Percentiles rank a stretch among this genome's conserved stretches.
Evolutionary conservation across 1,140 invertebrate genomes (phyloP).

Genomic region (Diprion similis): DNA sequence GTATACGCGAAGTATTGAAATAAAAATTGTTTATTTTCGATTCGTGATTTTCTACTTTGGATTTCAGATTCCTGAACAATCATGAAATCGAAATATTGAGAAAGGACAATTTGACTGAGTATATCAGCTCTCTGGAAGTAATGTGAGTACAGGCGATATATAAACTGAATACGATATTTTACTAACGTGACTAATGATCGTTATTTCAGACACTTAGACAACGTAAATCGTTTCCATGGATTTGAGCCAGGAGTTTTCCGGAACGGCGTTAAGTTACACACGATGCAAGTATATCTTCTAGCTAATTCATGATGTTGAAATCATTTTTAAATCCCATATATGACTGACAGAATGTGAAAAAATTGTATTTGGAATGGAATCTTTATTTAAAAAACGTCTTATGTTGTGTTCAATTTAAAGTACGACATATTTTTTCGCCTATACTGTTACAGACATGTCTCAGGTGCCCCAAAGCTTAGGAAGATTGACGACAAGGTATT

Average conservation of each 20-base stretch:
- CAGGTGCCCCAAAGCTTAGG: slow-evolving; percentile 59
- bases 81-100: slow-evolving; percentile 39
- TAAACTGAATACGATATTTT: no score
- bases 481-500: slow-evolving; percentile 53
- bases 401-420: no score
- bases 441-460: slow-evolving; percentile 60
- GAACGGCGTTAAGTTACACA: slow-evolving; percentile 54
- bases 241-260: slow-evolving; percentile 60
- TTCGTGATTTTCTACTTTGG: neutral
- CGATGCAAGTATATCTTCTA: slow-evolving; percentile 55
- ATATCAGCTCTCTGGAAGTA: slow-evolving; percentile 41
- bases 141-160: slow-evolving; percentile 43
- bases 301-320: no score
- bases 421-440: slow-evolving; percentile 5
- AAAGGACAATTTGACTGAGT: slow-evolving; percentile 41
- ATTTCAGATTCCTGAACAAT: neutral
- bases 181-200: neutral
- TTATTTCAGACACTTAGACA: slow-evolving; percentile 53
- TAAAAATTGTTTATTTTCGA: neutral
- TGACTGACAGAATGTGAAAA: neutral
- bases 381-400: no score
- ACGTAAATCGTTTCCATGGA: slow-evolving; percentile 52
- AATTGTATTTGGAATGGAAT: no score
- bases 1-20: no score
- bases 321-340: slow-evolving; percentile 22